Conservation (phyloP, 2,888 invertebrate genomes). For the Amblyteles armatorius region DNA sequence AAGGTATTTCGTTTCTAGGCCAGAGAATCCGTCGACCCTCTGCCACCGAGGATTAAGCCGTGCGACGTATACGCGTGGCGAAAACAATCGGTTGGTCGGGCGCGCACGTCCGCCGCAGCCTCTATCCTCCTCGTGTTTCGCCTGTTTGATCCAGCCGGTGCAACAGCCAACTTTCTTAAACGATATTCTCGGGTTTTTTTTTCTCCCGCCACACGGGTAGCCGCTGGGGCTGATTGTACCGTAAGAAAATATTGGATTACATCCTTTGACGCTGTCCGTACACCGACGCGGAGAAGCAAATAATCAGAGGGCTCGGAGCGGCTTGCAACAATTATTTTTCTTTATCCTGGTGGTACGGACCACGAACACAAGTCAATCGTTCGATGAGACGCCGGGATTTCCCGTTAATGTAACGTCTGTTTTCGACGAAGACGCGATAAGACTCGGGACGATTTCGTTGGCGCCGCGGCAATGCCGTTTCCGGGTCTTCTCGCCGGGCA, state of each 20-base stretch:
- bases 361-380: slow-evolving; percentile 18
- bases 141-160: slow-evolving; percentile 62
- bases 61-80: slow-evolving; percentile 64
- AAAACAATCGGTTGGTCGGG: slow-evolving; percentile 61
- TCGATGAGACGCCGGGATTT: slow-evolving; percentile 6
- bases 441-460: slow-evolving; percentile 40
- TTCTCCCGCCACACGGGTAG: slow-evolving; percentile 72
- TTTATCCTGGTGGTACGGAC: background rate
- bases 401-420: slow-evolving; percentile 4
- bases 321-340: slow-evolving; percentile 1
- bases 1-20: slow-evolving; percentile 50
- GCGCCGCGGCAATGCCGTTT: slow-evolving; percentile 51
- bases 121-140: slow-evolving; percentile 64
- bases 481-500: slow-evolving; percentile 47
- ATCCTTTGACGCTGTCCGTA: slow-evolving; percentile 76
- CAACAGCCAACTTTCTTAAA: slow-evolving; percentile 45
- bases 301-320: background rate
- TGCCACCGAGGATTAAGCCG: slow-evolving; percentile 65
- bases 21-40: slow-evolving; percentile 23
- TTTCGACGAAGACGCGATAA: slow-evolving; percentile 32
- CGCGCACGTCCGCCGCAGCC: slow-evolving; percentile 31
- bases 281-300: slow-evolving; percentile 42
- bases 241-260: slow-evolving; percentile 81
- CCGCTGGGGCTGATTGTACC: slow-evolving; percentile 70
- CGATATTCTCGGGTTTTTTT: slow-evolving; percentile 51